phyloP scores from a whole-genome alignment of 2,888 invertebrate species.

The Theretra japonica region DNA sequence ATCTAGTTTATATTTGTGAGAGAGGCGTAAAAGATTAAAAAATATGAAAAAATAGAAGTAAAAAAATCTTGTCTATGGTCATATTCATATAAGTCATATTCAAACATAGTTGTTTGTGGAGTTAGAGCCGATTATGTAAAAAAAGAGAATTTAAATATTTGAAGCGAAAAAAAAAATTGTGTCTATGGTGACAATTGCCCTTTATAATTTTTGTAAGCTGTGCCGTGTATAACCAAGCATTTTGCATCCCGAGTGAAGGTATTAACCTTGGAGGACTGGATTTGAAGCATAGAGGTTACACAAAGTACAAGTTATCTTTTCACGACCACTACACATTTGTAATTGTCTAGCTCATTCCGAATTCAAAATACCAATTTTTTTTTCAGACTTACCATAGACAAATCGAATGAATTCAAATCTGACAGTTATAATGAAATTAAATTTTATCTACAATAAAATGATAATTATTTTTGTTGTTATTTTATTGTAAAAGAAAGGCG shows the following conservation, averaged over 20 bases:
- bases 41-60: too few species aligned
- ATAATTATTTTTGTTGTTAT: background rate
- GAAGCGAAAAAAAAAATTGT: background rate
- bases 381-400: background rate
- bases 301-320: conserved; percentile 18
- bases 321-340: conserved; percentile 16
- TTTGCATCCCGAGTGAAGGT: conserved; percentile 26
- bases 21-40: too few species aligned
- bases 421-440: background rate
- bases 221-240: background rate
- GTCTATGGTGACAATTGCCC: background rate
- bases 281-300: conserved; percentile 11
- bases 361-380: background rate
- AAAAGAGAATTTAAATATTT: too few species aligned
- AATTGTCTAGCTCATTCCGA: background rate
- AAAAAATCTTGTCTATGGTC: too few species aligned
- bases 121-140: too few species aligned
- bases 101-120: too few species aligned
- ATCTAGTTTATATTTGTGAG: too few species aligned
- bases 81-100: too few species aligned
- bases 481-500: background rate
- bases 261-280: conserved; percentile 25
- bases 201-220: background rate
- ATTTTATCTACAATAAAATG: background rate
- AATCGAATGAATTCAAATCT: background rate